phyloP scores from a whole-genome alignment of 2,797 vertebrate genomes.

The Philypnodon macrostomus region DNA sequence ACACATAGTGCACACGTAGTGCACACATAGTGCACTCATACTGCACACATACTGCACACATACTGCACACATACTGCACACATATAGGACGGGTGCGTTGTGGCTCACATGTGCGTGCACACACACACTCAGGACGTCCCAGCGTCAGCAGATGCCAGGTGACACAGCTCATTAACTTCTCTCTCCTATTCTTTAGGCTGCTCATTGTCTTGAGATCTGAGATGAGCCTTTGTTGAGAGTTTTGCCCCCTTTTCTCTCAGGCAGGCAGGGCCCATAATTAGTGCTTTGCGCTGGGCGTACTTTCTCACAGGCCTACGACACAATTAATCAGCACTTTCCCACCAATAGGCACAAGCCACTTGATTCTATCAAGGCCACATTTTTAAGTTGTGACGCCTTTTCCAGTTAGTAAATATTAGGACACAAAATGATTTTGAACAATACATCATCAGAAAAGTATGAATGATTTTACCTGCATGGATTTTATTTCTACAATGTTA shows the following conservation, averaged over 20 bases:
- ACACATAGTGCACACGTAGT: conserved; percentile 11
- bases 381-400: conserved; percentile 57
- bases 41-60: neutral
- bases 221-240: conserved; percentile 81
- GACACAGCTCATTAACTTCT: conserved; percentile 78
- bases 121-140: conserved; percentile 36
- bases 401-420: conserved; percentile 29
- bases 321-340: conserved; percentile 86
- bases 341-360: conserved; percentile 77
- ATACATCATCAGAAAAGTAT: conserved; percentile 9
- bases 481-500: neutral
- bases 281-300: conserved; percentile 80
- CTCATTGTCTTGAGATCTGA: conserved; percentile 85
- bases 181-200: conserved; percentile 74
- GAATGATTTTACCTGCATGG: neutral
- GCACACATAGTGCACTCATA: conserved; percentile 11
- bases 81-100: conserved; percentile 8
- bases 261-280: conserved; percentile 79
- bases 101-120: conserved; percentile 33
- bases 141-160: conserved; percentile 76
- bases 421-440: conserved; percentile 14
- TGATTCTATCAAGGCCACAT: conserved; percentile 74
- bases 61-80: conserved; percentile 2
- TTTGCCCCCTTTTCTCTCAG: conserved; percentile 73
- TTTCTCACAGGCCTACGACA: conserved; percentile 84